phyloP scores from a whole-genome alignment of 2,113 vertebrate genomes.

The Platanista minor region DNA sequence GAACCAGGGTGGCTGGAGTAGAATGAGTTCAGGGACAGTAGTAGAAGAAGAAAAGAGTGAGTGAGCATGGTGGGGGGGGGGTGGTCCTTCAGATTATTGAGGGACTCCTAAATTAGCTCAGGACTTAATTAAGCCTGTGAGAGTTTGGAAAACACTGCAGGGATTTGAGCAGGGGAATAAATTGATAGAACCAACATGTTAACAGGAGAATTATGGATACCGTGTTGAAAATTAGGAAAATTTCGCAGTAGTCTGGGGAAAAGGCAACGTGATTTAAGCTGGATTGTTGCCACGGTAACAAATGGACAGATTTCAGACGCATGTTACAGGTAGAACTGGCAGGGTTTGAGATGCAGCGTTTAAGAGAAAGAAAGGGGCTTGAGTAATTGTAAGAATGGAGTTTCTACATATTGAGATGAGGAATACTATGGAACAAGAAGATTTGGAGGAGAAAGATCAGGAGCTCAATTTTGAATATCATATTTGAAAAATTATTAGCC shows the following conservation, averaged over 20 bases:
- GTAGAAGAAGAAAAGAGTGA: neutral
- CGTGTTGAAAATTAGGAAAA: neutral
- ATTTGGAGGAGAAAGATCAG: neutral
- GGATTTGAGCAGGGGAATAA: neutral
- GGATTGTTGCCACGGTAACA: neutral
- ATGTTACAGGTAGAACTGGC: neutral
- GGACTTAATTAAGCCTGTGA: neutral
- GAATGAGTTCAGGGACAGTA: accelerated
- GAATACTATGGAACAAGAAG: neutral
- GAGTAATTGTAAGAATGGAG: neutral
- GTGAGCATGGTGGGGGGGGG: too few species aligned
- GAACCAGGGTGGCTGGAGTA: neutral
- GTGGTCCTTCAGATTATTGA: neutral
- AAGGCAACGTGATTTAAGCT: neutral
- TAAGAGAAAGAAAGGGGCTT: neutral
- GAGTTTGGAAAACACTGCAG: neutral
- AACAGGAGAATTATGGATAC: neutral
- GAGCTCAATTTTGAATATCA: neutral
- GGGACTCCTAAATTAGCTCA: neutral
- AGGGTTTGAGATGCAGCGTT: neutral
- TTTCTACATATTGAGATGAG: neutral
- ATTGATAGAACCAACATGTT: neutral
- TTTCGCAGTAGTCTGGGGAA: neutral
- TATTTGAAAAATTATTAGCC: neutral
- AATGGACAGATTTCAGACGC: neutral